Percentiles rank a stretch among this genome's conserved stretches.
These are phyloP conservation scores for Listrodromus nycthemerus DNA, from an alignment of 2,888 invertebrate genomes.

Conservation along the genomic window DNA sequence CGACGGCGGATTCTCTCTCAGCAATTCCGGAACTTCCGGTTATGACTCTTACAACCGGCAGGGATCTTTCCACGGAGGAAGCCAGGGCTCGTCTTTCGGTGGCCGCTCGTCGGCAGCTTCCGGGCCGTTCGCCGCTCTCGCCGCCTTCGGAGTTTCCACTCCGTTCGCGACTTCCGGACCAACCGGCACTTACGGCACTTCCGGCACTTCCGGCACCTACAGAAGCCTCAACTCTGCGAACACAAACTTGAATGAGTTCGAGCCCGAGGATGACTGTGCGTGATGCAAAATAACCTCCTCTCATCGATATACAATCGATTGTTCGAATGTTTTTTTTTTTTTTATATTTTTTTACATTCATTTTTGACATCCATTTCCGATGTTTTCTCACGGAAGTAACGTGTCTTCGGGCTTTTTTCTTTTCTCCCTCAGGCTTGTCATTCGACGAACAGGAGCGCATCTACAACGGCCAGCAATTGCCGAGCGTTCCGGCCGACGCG, in stretches of 20 bases:
- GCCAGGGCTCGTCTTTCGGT: background rate
- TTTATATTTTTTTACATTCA: background rate
- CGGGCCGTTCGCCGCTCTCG: background rate
- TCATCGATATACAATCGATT: background rate
- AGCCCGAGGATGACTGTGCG: constrained; percentile 40
- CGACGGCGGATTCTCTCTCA: background rate
- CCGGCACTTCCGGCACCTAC: constrained; percentile 14
- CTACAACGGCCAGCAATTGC: constrained; percentile 52
- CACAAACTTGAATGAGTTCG: constrained; percentile 39
- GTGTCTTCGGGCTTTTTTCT: background rate
- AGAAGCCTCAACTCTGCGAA: constrained; percentile 5
- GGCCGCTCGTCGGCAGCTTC: background rate
- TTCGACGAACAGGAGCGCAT: constrained; percentile 67
- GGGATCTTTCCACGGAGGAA: background rate
- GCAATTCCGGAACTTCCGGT: background rate
- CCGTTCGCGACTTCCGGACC: background rate
- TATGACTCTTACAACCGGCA: constrained; percentile 6
- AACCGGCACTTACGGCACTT: constrained; percentile 4
- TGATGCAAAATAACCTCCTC: background rate
- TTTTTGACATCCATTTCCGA: background rate
- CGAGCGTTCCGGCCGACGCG: constrained; percentile 73
- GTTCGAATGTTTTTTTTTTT: too few species aligned
- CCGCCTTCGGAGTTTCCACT: constrained; percentile 13
- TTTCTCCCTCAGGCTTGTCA: constrained; percentile 48
- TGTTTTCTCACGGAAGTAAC: background rate